Evolutionary conservation across 2,797 vertebrate species (phyloP), one percentile per base, ranked within the genome.

Genomic region (Phyllotis vaccarum): DNA sequence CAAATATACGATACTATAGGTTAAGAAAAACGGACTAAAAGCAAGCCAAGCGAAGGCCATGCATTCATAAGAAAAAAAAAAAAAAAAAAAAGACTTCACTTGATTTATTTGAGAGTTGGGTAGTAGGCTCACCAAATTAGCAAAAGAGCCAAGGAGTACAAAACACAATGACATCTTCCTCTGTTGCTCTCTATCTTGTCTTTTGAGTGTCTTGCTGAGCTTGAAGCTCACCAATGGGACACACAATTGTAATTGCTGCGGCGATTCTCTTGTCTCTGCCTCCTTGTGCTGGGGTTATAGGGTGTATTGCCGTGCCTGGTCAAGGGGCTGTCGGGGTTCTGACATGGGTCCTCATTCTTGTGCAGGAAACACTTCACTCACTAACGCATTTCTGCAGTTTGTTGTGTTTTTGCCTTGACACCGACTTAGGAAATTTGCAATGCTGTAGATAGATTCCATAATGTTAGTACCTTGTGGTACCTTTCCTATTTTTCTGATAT

Each of bases 401-500:
- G 27, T 43, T 54, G 17, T 79, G 89, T 78, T 66, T 46, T 88
- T 62, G 72, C 29, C 58, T 83, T 68, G 74, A 7, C 11, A 52
- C 40, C 78, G 29, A 75, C 1, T 49, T 64, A 86, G 52, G 43
- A 52, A 75, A 72, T 87, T 81, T 90, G 22, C 8, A 91, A 8
- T 64, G 14, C 31, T 13, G n/a, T n/a, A n/a, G n/a, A 11, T 31
- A 64, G 60, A 24, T 72, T 58, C 13, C 79, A 24, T 9, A 6
- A 37, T 91, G 49, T 76, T 90, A 85, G 9, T 37, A 89, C 40
- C 16, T 54, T n/a, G 21, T 82, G 17, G 9, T 46, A 31, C 68
- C 22, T 89, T 86, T 72, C 40, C 54, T 70, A 89, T 94, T 94
- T 68, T 83, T 91, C 95, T 91, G 27, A 60, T 66, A 49, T 93